Base-by-base conservation (phyloP, 2,113 vertebrate species). In the Odocoileus virginianus region DNA sequence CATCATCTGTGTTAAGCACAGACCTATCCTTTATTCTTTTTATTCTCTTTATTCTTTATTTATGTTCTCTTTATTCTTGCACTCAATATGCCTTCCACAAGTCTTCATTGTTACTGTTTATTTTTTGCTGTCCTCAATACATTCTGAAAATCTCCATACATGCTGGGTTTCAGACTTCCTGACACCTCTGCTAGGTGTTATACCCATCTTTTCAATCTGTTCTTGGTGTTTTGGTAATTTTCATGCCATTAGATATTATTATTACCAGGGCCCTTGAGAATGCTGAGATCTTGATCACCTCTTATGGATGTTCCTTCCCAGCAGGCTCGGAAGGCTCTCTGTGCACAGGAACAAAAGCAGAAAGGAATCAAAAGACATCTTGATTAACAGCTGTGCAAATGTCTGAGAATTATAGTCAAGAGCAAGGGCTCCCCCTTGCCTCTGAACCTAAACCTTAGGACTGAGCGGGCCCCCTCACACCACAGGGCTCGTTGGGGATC, bases 401-500 rank as follows among this genome's bases (percentile, higher is more conserved):
- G n/a, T 40, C 64, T 78, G 40, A 79, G 50, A 13, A 55, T 15
- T 15, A 3, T 1, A 55, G 47, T 21, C 12, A 54, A 79, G 52
- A 28, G 28, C 7, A 27, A 76, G 19, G 36, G 9, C 28, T 94
- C 25, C 55, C 33, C 25, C 27, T 67, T 28, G 81, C 83, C 47
- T 43, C 14, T 45, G 84, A 87, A 27, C 50, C 40, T 76, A n/a
- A 54, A 43, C 87, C 30, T 81, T 36, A 50, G 67, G 33, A 36
- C 21, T 8, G 9, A 79, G 19, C 3, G 7, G 13, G 10, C 11
- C 13, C 30, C 25, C 58, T 13, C 1, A 5, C 1, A 11, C 36
- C 1, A 13, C 4, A 6, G 4, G 16, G 27, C 9, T 0, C 19
- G 43, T 13, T 9, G 27, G 17, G 45, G 64, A 43, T 7, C 54